Evolutionary conservation across 1,140 invertebrate genomes (phyloP), one percentile per base, ranked within the genome.

Genomic region (Drosophila sp.): DNA sequence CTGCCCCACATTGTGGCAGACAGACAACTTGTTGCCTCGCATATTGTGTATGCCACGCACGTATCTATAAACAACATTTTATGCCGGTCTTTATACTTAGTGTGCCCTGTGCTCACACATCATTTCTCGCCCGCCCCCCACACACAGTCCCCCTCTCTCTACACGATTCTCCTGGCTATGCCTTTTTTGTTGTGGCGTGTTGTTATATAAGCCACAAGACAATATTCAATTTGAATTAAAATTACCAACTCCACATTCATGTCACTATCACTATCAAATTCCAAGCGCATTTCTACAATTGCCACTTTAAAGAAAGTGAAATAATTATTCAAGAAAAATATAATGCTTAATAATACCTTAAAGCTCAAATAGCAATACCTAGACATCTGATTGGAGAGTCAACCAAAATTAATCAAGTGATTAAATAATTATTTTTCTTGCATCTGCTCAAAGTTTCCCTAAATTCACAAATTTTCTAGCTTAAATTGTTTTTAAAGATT

Each of bases 141-240:
- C 0, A 14, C 1, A n/a, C n/a, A n/a, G n/a, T n/a, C n/a, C n/a
- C n/a, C 0, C 41, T n/a, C 14, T 50, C 14, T 2, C n/a, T 43
- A 11, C 16, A 9, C 8, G 1, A 8, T 27, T 11, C 36, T 14
- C 6, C 7, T 48, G 32, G 9, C 32, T 8, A 41, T 8, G 14
- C 25, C n/a, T 14, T 27, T 57, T 53, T 21, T n/a, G n/a, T 34
- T 56, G 7, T 32, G 14, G 13, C 41, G 41, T 50, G 67, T 67
- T 67, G 61, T 86, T 83, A 83, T 86, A 73, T 83, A 84, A 83
- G 80, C 57, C 51, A 43, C 80, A 63, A 71, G 45, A 74, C 75
- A 56, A 61, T 72, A 76, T 83, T 83, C 80, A 83, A 78, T 83
- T 82, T 63, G 80, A 71, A 82, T 83, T 83, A 58, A 61, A 82